Evolutionary conservation across 2,113 vertebrate genomes (phyloP).

Genomic region (Gymnorhina tibicen): DNA sequence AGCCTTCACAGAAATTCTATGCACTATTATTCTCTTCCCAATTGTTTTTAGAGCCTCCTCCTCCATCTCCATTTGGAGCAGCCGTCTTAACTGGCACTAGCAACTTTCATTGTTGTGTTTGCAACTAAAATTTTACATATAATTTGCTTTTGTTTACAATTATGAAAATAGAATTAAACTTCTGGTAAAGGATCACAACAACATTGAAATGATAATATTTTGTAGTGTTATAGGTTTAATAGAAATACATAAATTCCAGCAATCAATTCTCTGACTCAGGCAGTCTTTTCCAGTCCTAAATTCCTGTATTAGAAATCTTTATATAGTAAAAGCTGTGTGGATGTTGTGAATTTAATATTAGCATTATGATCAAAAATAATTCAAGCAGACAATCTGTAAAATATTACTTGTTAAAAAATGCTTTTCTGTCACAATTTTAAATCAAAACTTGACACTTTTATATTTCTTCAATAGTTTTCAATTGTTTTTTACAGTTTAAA

Average conservation of each 20-base stretch:
- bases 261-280: background rate
- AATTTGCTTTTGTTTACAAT: background rate
- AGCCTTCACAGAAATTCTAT: background rate
- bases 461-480: background rate
- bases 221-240: background rate
- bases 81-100: background rate
- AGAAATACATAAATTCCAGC: background rate
- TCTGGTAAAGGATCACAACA: background rate
- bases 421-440: background rate
- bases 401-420: background rate
- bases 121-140: background rate
- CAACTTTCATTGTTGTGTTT: background rate
- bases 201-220: background rate
- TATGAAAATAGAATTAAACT: background rate
- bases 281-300: background rate
- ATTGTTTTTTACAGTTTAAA: background rate
- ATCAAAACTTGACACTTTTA: background rate
- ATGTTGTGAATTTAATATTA: background rate
- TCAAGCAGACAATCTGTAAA: background rate
- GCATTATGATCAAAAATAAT: background rate
- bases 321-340: background rate
- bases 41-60: background rate
- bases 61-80: background rate
- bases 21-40: background rate
- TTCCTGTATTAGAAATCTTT: background rate